Evolutionary conservation across 2,113 vertebrate genomes (phyloP).

Genomic region (Notechis scutatus): DNA sequence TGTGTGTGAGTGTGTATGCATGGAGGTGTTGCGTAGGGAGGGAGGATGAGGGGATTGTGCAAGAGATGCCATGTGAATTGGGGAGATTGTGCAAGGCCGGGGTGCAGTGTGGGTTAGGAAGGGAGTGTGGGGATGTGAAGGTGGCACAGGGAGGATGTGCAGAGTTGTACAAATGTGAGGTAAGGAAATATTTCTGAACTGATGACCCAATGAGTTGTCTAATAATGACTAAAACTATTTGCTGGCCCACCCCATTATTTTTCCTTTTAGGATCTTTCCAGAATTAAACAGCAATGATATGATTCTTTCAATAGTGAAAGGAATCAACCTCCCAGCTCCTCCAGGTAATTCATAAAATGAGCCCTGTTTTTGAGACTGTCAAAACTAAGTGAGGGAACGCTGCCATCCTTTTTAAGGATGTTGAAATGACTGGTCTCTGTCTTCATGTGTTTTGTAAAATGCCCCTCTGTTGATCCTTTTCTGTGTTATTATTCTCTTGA

Average conservation of each 20-base stretch:
- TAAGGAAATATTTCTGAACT: not conserved
- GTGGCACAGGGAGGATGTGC: not conserved
- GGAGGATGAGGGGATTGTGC: not conserved
- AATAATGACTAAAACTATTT: not conserved
- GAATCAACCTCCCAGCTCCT: constrained; percentile 79
- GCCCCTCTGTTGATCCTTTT: not conserved
- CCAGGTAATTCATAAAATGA: constrained; percentile 69
- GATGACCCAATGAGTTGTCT: not conserved
- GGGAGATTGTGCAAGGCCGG: not conserved
- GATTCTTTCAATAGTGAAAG: constrained; percentile 78
- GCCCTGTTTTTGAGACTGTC: not conserved
- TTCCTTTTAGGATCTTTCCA: constrained; percentile 69
- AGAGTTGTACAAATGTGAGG: not conserved
- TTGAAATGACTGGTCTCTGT: not conserved
- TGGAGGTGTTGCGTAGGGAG: not conserved
- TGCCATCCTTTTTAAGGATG: not conserved
- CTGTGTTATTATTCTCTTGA: not conserved
- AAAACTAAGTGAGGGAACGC: not conserved
- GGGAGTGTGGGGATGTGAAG: not conserved
- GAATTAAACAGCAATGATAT: constrained; percentile 80
- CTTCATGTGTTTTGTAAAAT: not conserved
- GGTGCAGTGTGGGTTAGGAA: not conserved
- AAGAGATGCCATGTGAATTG: not conserved
- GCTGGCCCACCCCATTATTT: not conserved
- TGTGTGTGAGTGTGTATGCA: too few relatives aligned